Percentiles rank a stretch among this genome's conserved stretches.
Conservation (phyloP, 2,797 vertebrate species). For the Phalanger gymnotis region DNA sequence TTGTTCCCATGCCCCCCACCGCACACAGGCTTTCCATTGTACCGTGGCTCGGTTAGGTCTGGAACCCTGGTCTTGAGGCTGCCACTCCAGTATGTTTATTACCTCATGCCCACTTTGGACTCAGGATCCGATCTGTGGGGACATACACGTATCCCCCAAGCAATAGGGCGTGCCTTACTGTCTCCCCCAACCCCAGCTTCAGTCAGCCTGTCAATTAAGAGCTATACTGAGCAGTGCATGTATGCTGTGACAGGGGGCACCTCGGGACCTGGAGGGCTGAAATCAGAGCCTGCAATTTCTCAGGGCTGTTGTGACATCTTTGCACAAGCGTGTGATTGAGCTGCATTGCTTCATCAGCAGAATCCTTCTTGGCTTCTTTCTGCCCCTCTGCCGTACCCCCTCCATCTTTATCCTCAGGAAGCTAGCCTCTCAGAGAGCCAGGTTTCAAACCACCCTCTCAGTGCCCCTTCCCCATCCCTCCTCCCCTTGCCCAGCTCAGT, state of each 20-base stretch:
- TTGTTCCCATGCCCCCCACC: neutral
- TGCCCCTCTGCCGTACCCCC: slow-evolving; percentile 10
- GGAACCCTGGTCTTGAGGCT: too few species aligned
- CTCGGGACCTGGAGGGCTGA: slow-evolving; percentile 77
- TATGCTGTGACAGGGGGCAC: slow-evolving; percentile 74
- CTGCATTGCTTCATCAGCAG: slow-evolving; percentile 83
- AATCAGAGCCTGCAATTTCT: slow-evolving; percentile 82
- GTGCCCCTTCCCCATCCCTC: neutral
- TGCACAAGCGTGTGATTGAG: slow-evolving; percentile 83
- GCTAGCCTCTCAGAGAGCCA: slow-evolving; percentile 56
- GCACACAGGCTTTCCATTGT: neutral
- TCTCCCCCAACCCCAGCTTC: slow-evolving; percentile 63
- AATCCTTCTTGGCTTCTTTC: slow-evolving; percentile 79
- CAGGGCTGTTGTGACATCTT: slow-evolving; percentile 83
- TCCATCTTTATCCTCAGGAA: neutral
- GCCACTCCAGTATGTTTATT: too few species aligned
- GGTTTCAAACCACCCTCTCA: neutral
- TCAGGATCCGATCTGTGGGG: neutral
- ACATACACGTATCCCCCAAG: neutral
- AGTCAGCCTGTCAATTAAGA: slow-evolving; percentile 78
- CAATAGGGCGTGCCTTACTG: slow-evolving; percentile 65
- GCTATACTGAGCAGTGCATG: slow-evolving; percentile 48
- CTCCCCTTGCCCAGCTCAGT: neutral
- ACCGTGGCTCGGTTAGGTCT: too few species aligned
- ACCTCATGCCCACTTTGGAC: too few species aligned